Evolutionary conservation across 2,888 invertebrate species (phyloP).

Genomic region (Dasysyrphus tricinctus): DNA sequence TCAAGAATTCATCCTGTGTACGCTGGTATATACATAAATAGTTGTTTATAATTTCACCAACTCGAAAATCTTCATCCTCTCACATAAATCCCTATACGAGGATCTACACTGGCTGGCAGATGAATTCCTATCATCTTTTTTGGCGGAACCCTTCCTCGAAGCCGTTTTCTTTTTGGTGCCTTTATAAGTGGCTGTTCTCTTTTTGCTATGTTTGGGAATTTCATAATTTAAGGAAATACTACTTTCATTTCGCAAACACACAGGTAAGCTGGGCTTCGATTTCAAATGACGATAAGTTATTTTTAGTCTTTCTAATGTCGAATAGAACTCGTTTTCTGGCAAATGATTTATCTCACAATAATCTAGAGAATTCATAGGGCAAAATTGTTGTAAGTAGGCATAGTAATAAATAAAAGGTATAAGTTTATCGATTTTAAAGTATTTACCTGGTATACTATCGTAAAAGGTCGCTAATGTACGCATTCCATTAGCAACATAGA

Average conservation of each 20-base stretch:
- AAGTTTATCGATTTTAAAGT: constrained; percentile 34
- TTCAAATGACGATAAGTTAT: constrained; percentile 80
- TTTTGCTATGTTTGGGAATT: constrained; percentile 2
- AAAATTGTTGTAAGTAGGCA: background rate
- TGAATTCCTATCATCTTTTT: constrained; percentile 50
- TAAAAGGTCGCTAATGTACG: constrained; percentile 89
- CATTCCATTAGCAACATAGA: constrained; percentile 82
- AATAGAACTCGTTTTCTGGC: constrained; percentile 90
- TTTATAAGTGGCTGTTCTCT: constrained; percentile 18
- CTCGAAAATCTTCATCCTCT: constrained; percentile 58
- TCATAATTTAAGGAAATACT: constrained; percentile 63
- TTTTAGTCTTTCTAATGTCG: constrained; percentile 85
- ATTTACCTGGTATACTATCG: constrained; percentile 88
- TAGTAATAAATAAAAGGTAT: constrained; percentile 3
- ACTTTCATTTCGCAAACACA: constrained; percentile 62
- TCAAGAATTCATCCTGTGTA: background rate
- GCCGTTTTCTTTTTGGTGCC: constrained; percentile 31
- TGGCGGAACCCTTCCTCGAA: constrained; percentile 37
- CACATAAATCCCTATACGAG: constrained; percentile 49
- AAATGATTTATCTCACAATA: constrained; percentile 91
- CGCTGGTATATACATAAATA: background rate
- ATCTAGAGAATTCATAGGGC: constrained; percentile 82
- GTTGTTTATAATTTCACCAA: background rate
- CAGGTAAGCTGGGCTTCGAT: constrained; percentile 71
- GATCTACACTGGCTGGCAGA: constrained; percentile 47